These are phyloP conservation scores for Chionomys nivalis DNA, from an alignment of 2,113 vertebrate species.

Conservation along the genomic window DNA sequence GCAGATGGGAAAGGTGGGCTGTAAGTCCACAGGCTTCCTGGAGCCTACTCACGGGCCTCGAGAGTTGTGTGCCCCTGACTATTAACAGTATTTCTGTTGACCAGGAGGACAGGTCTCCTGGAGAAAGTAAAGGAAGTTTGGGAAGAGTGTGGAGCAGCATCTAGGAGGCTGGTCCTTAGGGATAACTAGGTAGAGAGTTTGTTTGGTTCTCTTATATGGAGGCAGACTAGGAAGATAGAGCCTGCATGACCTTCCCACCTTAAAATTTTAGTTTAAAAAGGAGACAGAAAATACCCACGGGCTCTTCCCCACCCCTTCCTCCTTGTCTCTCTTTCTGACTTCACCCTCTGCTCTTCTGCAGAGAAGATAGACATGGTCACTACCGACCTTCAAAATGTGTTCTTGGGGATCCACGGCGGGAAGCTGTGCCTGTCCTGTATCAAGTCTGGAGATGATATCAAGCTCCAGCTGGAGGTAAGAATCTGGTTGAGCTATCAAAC, in stretches of 20 bases:
- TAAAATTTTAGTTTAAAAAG: neutral
- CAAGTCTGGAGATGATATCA: constrained; percentile 56
- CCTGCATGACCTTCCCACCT: neutral
- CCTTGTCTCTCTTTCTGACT: constrained; percentile 17
- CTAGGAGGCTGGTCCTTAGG: neutral
- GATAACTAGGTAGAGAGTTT: neutral
- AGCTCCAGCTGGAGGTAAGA: constrained; percentile 78
- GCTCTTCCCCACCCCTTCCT: neutral
- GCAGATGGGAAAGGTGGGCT: neutral
- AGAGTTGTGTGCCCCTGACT: neutral
- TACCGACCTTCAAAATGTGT: constrained; percentile 71
- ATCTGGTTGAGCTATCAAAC: neutral
- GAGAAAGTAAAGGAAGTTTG: neutral
- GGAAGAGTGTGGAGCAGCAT: neutral
- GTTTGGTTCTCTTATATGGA: neutral
- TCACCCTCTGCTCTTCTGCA: constrained; percentile 46
- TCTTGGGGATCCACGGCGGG: constrained; percentile 75
- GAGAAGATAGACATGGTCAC: constrained; percentile 81
- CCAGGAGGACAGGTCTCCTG: neutral
- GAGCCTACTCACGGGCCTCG: neutral
- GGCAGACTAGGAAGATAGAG: neutral
- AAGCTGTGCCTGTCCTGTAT: constrained; percentile 77
- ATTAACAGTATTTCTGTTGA: too few relatives aligned
- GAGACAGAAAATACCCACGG: neutral
- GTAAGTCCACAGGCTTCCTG: neutral